These are phyloP conservation scores for Calliopsis andreniformis DNA, from an alignment of 1,140 invertebrate genomes.

Conservation along the genomic window DNA sequence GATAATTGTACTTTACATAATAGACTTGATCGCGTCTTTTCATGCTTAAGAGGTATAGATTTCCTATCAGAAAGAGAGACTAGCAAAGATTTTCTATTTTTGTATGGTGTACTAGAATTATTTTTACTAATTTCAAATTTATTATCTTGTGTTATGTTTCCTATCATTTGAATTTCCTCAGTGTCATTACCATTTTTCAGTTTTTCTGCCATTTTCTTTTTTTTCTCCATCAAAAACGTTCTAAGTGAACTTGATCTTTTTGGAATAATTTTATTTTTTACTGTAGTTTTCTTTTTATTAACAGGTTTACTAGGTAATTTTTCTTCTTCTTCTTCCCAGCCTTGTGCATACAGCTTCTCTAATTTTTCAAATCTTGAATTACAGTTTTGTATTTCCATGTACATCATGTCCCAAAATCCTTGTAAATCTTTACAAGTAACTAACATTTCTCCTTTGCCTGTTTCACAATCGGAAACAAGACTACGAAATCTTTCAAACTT, in stretches of 20 bases:
- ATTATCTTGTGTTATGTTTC: neutral
- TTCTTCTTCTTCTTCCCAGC: conserved; percentile 79
- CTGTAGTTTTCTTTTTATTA: conserved; percentile 55
- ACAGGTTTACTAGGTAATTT: conserved; percentile 64
- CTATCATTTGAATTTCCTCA: neutral
- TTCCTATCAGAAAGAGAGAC: neutral
- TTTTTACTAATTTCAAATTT: no score
- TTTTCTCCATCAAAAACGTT: conserved; percentile 67
- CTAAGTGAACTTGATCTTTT: conserved; percentile 64
- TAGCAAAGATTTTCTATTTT: neutral
- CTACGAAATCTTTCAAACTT: conserved; percentile 86
- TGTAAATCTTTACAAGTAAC: conserved; percentile 86
- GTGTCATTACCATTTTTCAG: neutral
- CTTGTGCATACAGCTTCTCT: conserved; percentile 76
- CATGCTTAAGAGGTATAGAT: neutral
- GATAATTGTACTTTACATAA: conserved; percentile 53
- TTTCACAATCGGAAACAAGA: conserved; percentile 85
- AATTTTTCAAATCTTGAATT: conserved; percentile 82
- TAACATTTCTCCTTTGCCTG: conserved; percentile 82
- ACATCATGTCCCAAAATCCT: conserved; percentile 90
- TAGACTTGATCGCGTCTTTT: conserved; percentile 11
- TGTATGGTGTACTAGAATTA: neutral
- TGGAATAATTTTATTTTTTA: conserved; percentile 51
- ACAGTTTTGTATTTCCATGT: conserved; percentile 84
- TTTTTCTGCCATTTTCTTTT: conserved; percentile 56